These are phyloP conservation scores for Galagoides demidoff DNA, from an alignment of 2,797 vertebrate genomes.

Conservation along the genomic window DNA sequence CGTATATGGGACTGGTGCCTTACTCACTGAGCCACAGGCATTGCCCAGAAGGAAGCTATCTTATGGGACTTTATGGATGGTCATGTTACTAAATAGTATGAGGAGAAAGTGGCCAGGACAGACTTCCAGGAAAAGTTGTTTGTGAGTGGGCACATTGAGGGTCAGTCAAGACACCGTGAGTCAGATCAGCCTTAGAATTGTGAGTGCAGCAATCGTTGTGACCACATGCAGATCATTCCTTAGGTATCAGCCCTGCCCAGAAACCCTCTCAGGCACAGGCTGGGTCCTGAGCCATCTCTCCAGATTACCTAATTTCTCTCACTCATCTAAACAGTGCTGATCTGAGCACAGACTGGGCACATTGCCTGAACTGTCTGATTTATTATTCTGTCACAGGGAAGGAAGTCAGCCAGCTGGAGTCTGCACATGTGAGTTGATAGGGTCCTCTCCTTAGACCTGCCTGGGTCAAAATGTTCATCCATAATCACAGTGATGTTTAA, in stretches of 20 bases:
- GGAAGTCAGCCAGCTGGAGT: background rate
- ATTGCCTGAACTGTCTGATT: background rate
- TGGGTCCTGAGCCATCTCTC: background rate
- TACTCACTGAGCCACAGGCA: no score
- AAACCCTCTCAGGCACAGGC: fast-evolving
- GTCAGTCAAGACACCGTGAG: background rate
- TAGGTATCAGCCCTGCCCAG: background rate
- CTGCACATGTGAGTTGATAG: background rate
- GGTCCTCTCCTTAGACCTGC: background rate
- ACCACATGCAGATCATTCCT: background rate
- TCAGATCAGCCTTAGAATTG: background rate
- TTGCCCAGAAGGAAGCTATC: background rate
- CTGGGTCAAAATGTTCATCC: background rate
- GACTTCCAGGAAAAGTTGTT: background rate
- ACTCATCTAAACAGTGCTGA: background rate
- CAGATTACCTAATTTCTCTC: background rate
- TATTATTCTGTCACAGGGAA: constrained; percentile 28
- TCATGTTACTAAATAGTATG: background rate
- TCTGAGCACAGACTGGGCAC: background rate
- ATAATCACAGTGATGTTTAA: constrained; percentile 16
- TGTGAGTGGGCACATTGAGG: background rate
- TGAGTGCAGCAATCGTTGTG: background rate
- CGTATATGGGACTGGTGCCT: no score
- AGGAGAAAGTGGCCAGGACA: background rate
- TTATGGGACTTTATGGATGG: background rate